Evolutionary conservation across 1,140 invertebrate genomes (phyloP), one percentile per base, ranked within the genome.

Genomic region (Tetramorium parvispinum): DNA sequence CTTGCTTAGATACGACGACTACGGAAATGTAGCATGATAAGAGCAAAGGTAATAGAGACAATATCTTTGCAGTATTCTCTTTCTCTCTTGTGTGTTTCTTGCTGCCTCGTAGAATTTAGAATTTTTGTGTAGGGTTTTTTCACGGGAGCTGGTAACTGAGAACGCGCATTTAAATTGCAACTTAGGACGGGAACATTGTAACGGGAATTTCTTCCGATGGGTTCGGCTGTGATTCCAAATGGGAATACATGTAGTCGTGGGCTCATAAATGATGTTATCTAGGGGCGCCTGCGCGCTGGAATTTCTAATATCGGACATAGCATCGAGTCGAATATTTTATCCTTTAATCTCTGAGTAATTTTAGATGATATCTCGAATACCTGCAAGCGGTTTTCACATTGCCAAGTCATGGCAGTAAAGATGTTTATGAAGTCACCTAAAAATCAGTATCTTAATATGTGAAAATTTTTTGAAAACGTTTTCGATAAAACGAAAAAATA

Each of bases 111-210:
- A 24, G 46, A 68, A 79, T 37, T 13, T 70, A 70, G 37, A 81
- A 40, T 81, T 81, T 81, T 70, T 32, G 21, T 21, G 8, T 24
- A 13, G 27, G 2, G 10, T 27, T 40, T 68, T 68, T 63, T 40
- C 40, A 57, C 51, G 65, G 59, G 16, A 65, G 59, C 43, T 49
- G 59, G 11, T 70, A 81, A 70, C 63, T 57, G 49, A 55, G 65
- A 81, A 81, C 21, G 78, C 51, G 63, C 65, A 81, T 81, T 81
- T 81, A 81, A 70, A 81, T 81, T 81, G 65, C 65, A 81, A 40
- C 49, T 81, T 70, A 81, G 32, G n/a, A 57, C 2, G 10, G 21
- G 13, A 70, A 57, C 49, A 27, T 70, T 57, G 37, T 81, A 81
- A 57, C 37, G 21, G 37, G 37, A 55, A 81, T 81, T 55, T 55